A percentile compares a stretch with the other conserved stretches of the same genome.
These are phyloP conservation scores for Exephanes ischioxanthus DNA, from an alignment of 2,888 invertebrate genomes.

Conservation along the genomic window DNA sequence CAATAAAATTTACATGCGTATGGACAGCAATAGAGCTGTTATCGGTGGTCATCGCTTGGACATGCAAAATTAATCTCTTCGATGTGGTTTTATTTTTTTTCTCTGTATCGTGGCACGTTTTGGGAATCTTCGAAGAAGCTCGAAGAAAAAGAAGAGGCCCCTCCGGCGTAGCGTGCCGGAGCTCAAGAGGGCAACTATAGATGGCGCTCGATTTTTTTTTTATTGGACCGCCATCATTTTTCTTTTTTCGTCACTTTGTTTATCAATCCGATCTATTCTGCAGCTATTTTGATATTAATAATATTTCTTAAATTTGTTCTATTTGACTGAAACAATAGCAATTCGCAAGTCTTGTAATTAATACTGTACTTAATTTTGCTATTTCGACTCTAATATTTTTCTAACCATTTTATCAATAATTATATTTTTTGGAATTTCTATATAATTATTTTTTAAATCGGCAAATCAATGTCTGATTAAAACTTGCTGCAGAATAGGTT, in stretches of 20 bases:
- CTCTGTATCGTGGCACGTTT: background rate
- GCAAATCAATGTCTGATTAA: background rate
- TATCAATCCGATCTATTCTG: background rate
- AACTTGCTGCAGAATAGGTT: background rate
- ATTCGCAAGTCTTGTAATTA: too few relatives aligned
- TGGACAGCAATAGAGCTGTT: too few relatives aligned
- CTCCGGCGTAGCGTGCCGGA: conserved; percentile 5
- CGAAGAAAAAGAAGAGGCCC: conserved; percentile 23
- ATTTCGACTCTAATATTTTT: background rate
- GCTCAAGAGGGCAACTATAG: conserved; percentile 5
- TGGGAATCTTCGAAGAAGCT: background rate
- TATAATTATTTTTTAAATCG: background rate
- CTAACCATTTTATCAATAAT: background rate
- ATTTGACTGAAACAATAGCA: too few relatives aligned
- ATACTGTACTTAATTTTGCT: too few relatives aligned
- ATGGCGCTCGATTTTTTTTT: conserved; percentile 20
- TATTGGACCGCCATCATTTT: background rate
- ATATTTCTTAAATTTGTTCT: too few relatives aligned
- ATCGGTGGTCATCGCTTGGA: too few relatives aligned
- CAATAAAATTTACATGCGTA: background rate
- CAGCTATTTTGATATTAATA: background rate
- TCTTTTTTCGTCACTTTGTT: background rate
- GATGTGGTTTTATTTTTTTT: too few relatives aligned
- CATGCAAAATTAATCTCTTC: too few relatives aligned
- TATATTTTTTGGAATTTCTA: background rate